These are phyloP conservation scores for Anomalospiza imberbis DNA, from an alignment of 2,797 vertebrate species.

Conservation along the genomic window DNA sequence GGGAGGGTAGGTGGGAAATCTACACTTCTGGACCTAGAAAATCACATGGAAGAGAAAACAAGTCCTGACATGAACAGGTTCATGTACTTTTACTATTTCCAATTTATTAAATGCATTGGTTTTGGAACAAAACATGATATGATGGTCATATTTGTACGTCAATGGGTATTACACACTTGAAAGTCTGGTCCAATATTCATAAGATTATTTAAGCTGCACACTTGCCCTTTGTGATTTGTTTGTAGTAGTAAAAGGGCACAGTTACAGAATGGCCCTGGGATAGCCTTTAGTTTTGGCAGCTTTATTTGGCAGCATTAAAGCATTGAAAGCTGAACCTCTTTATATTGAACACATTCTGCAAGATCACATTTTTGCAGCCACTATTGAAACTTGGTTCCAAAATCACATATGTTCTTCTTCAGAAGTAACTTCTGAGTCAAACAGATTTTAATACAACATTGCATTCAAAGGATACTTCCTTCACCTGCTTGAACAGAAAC, in stretches of 20 bases:
- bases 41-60: not conserved
- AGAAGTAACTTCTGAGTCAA: not conserved
- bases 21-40: not conserved
- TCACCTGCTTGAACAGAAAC: not conserved
- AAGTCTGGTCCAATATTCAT: not conserved
- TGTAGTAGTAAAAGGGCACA: not conserved
- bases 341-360: not conserved
- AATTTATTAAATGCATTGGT: not conserved
- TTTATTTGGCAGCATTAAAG: not conserved
- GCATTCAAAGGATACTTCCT: not conserved
- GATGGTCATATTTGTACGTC: not conserved
- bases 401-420: not conserved
- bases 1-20: not conserved
- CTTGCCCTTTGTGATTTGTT: not conserved
- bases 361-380: not conserved
- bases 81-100: not conserved
- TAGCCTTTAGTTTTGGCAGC: constrained; percentile 17
- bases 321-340: not conserved
- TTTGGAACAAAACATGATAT: not conserved
- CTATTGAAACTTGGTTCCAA: not conserved
- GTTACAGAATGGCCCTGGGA: not conserved
- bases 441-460: not conserved
- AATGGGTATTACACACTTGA: not conserved
- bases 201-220: not conserved
- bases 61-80: not conserved